These are phyloP conservation scores for Theropithecus gelada DNA, from an alignment of 2,113 vertebrate species.

Conservation along the genomic window DNA sequence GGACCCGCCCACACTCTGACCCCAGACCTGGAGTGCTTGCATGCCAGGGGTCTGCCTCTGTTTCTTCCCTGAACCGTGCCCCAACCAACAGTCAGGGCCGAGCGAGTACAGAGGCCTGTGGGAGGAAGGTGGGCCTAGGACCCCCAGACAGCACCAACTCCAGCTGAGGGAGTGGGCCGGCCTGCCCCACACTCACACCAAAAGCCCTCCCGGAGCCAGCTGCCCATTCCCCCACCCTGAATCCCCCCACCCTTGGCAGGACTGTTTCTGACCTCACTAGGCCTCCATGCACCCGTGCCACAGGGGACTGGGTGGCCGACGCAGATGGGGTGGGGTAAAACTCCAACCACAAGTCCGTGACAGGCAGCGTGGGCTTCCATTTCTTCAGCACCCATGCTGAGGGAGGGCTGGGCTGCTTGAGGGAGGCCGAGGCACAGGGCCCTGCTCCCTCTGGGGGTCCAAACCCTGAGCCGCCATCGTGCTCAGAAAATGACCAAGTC, in stretches of 20 bases:
- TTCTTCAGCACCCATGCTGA: neutral
- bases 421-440: neutral
- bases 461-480: neutral
- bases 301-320: no score
- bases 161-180: neutral
- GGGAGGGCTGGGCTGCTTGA: neutral
- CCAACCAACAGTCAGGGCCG: neutral
- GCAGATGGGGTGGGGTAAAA: neutral
- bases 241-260: neutral
- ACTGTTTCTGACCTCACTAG: neutral
- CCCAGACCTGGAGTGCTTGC: neutral
- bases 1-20: no score
- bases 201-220: neutral
- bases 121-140: neutral
- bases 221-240: neutral
- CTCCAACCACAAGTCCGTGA: fast-evolving
- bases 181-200: neutral
- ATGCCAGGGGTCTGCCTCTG: neutral
- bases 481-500: neutral
- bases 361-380: neutral
- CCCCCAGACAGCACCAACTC: neutral
- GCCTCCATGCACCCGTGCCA: no score
- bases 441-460: neutral
- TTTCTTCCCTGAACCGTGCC: neutral
- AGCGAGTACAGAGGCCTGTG: neutral